Percentiles rank a stretch among this genome's conserved stretches.
phyloP scores from a whole-genome alignment of 2,113 vertebrate species.

The Atlantisia rogersi region DNA sequence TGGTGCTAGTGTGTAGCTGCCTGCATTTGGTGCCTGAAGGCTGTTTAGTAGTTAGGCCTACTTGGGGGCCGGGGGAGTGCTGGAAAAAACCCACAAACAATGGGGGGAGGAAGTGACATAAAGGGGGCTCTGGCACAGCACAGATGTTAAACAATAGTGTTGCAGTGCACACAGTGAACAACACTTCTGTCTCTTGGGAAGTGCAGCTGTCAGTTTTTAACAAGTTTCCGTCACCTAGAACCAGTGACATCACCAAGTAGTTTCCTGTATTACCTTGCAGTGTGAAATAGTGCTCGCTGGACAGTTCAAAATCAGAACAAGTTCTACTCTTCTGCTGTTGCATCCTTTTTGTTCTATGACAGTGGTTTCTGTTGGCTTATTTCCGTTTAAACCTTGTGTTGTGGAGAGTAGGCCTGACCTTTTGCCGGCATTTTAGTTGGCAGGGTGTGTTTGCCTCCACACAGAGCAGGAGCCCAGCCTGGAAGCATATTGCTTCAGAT shows the following conservation, averaged over 20 bases:
- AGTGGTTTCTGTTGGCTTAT: neutral
- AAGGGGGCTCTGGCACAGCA: neutral
- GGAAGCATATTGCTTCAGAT: neutral
- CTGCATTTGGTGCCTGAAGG: neutral
- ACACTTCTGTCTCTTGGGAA: neutral
- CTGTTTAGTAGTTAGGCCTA: neutral
- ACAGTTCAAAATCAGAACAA: neutral
- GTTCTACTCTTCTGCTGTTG: neutral
- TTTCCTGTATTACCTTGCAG: neutral
- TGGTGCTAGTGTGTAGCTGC: neutral
- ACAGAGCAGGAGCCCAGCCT: neutral
- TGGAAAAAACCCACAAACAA: too few relatives aligned
- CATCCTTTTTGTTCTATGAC: neutral
- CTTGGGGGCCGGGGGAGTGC: too few relatives aligned
- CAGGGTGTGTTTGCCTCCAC: neutral
- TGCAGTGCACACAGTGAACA: neutral
- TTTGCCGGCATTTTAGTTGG: neutral
- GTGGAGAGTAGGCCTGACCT: neutral
- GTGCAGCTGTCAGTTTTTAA: neutral
- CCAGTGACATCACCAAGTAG: neutral
- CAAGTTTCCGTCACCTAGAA: neutral
- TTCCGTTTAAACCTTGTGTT: neutral
- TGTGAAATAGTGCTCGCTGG: neutral
- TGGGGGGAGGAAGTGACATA: neutral
- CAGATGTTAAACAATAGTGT: slow-evolving; percentile 35